Percentiles rank a stretch among this genome's conserved stretches.
phyloP scores from a whole-genome alignment of 2,113 vertebrate genomes.

The Recurvirostra avosetta region DNA sequence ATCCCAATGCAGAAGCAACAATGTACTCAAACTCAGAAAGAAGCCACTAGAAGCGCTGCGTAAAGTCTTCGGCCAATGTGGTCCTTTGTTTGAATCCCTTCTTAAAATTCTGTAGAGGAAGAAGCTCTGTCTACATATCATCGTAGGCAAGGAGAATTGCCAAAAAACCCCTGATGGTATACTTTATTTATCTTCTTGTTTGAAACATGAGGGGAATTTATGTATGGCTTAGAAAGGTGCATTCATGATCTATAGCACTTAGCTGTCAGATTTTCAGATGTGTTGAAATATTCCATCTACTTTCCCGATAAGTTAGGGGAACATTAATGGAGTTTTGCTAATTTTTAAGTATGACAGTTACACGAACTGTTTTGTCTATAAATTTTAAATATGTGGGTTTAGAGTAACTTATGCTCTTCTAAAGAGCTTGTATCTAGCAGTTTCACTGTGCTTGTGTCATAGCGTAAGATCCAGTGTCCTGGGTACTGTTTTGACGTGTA shows the following conservation, averaged over 20 bases:
- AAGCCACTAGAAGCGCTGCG: background rate
- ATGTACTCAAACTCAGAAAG: background rate
- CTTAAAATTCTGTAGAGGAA: constrained; percentile 39
- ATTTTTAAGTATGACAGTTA: constrained; percentile 41
- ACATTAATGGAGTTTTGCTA: constrained; percentile 37
- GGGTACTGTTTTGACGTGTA: accelerated
- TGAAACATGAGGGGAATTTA: constrained; percentile 35
- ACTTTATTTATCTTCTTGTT: constrained; percentile 40
- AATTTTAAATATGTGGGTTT: background rate
- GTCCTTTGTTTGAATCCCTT: background rate
- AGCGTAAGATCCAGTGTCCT: background rate
- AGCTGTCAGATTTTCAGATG: background rate
- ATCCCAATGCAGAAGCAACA: background rate
- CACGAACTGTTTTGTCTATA: constrained; percentile 26
- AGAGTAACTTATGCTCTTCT: background rate
- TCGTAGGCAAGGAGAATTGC: background rate
- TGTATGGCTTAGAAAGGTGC: background rate
- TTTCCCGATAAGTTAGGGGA: background rate
- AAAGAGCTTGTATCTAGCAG: background rate
- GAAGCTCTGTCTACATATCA: constrained; percentile 11
- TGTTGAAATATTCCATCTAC: background rate
- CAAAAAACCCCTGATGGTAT: background rate
- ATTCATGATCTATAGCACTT: background rate
- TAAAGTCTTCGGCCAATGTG: background rate
- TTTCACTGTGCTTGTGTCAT: background rate